Base-by-base conservation (phyloP, 2,888 invertebrate genomes). In the Netelia melanura region DNA sequence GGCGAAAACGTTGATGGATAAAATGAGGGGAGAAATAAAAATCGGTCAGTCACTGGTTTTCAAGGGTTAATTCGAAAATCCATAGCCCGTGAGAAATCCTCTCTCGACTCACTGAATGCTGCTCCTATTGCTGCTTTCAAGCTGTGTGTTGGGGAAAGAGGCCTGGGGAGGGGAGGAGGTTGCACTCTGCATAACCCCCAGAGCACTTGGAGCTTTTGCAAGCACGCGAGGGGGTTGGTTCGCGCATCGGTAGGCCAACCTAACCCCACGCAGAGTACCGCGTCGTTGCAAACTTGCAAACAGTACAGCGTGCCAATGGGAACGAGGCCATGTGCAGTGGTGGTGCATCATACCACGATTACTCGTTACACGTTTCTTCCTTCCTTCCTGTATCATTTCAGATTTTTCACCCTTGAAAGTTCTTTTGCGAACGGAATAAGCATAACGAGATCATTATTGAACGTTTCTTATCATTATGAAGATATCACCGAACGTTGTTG, bases 311-410 rank as follows among this genome's bases (percentile, higher is more conserved):
- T 86, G 90, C 87, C 89, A 89, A 90, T 89, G 87, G 88, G 89
- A 91, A 88, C 89, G 88, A 88, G 90, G 91, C 90, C 91, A 91
- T 91, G 91, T 91, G 91, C 89, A 90, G 86, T 84, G 86, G 25
- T 80, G 65, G 64, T 25, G 72, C 74, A 85, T 75, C 72, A 79
- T 21, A 72, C 70, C 81, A 52, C 44, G 71, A 71, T 72, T 48
- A 56, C 61, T 65, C 65, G 48, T 71, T 85, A 65, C 9, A 44
- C 44, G 17, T 43, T 79, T 72, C 21, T 54, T 54, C 61, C 65
- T 54, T 25, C 21, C 56, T 38, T 71, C 3, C 10, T n/a, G 25
- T 0, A 43, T 64, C 6, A 38, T 74, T 17, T 9, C 2, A 58
- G 1, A 6, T 58, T 21, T 58, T 21, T 58, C 3, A 21, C 21